A percentile compares a stretch with the other conserved stretches of the same genome.
phyloP scores from a whole-genome alignment of 2,888 invertebrate species.

The Drosophila emarginata region DNA sequence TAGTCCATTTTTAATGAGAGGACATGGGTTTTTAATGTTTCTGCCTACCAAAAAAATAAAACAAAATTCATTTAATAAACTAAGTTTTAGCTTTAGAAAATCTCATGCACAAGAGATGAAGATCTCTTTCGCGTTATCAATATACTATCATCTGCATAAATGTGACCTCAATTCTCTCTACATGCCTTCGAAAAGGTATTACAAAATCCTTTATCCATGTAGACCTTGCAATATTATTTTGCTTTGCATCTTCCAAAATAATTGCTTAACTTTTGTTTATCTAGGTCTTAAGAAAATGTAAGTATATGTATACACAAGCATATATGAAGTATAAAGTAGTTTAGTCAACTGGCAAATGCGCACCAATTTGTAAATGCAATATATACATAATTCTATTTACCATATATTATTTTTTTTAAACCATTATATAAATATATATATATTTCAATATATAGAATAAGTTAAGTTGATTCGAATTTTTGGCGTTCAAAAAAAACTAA shows the following conservation, averaged over 20 bases:
- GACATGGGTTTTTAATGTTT: not conserved
- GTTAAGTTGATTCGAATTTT: conserved; percentile 44
- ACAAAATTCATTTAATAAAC: not conserved
- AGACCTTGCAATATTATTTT: conserved; percentile 20
- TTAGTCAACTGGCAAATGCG: conserved; percentile 35
- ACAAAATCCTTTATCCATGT: not conserved
- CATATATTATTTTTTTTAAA: not conserved
- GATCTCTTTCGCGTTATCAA: not conserved
- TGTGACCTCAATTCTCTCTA: not conserved
- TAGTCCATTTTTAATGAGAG: not conserved
- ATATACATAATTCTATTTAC: conserved; percentile 59
- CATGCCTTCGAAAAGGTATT: not conserved
- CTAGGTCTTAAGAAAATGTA: conserved; percentile 30
- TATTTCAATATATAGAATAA: not conserved
- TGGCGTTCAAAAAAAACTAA: conserved; percentile 24
- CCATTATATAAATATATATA: not conserved
- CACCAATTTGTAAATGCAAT: conserved; percentile 73
- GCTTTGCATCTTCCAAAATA: conserved; percentile 50
- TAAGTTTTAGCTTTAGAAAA: conserved; percentile 1
- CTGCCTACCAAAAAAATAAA: not conserved
- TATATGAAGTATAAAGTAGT: conserved; percentile 34
- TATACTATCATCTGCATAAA: conserved; percentile 23
- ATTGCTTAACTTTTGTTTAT: conserved; percentile 40
- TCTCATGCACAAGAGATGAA: not conserved
- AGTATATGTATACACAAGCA: conserved; percentile 1